These are phyloP conservation scores for Notarius quadriscutis DNA, from an alignment of 2,113 vertebrate genomes.

Conservation along the genomic window DNA sequence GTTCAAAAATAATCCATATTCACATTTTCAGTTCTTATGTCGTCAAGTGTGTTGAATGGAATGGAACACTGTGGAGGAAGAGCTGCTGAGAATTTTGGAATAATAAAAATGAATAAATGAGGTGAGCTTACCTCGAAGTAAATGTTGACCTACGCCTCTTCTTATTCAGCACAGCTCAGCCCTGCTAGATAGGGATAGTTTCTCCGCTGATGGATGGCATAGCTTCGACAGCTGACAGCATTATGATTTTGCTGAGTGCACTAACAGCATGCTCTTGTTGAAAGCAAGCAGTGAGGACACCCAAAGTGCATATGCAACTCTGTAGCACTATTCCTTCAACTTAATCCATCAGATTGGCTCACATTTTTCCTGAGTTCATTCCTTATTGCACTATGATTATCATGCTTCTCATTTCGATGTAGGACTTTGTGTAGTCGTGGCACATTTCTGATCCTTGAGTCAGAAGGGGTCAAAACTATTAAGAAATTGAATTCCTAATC, in stretches of 20 bases:
- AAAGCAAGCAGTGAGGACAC: neutral
- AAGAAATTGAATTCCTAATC: neutral
- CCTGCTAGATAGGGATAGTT: neutral
- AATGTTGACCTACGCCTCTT: slow-evolving; percentile 30
- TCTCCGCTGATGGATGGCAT: slow-evolving; percentile 31
- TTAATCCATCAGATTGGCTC: neutral
- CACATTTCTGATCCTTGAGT: neutral
- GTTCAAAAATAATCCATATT: slow-evolving; percentile 6
- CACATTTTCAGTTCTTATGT: slow-evolving; percentile 21
- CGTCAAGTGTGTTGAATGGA: neutral
- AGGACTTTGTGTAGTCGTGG: neutral
- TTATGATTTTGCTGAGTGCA: slow-evolving; percentile 22
- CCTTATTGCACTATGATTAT: slow-evolving; percentile 7
- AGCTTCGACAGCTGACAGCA: slow-evolving; percentile 25
- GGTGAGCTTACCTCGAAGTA: slow-evolving; percentile 17
- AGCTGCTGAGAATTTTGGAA: neutral
- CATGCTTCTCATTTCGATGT: neutral
- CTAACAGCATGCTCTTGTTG: slow-evolving; percentile 6
- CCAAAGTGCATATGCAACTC: neutral
- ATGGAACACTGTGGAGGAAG: neutral
- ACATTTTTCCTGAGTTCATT: neutral
- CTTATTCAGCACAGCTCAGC: slow-evolving; percentile 22
- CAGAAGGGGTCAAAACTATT: neutral
- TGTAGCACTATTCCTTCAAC: neutral
- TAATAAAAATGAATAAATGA: slow-evolving; percentile 20